Conservation (phyloP, 2,888 invertebrate genomes). For the Drosophila recens region DNA sequence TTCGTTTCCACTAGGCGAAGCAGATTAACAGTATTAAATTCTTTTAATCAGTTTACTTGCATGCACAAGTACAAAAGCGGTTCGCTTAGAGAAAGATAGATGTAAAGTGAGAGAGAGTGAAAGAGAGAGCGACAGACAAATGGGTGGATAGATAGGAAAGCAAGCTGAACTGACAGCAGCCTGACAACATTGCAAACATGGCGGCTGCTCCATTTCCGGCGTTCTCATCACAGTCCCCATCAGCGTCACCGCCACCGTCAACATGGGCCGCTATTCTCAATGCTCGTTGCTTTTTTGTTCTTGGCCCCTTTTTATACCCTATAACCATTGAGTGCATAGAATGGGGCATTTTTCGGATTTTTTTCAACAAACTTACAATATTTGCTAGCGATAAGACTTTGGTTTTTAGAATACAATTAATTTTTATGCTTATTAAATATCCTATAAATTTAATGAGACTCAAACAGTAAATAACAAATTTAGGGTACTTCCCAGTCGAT, state of each 20-base stretch:
- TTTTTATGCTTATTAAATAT: neutral
- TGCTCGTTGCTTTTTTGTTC: constrained; percentile 50
- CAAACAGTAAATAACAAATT: neutral
- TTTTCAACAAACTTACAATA: too few relatives aligned
- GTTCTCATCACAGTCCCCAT: constrained; percentile 30
- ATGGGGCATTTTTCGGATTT: neutral
- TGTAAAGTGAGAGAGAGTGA: neutral
- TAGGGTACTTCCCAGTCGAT: neutral
- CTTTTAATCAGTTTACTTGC: constrained; percentile 80
- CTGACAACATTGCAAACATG: constrained; percentile 66
- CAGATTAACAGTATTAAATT: constrained; percentile 82
- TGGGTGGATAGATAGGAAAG: constrained; percentile 13
- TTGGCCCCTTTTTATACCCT: constrained; percentile 52
- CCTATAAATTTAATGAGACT: neutral
- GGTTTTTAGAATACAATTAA: neutral
- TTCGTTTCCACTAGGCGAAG: constrained; percentile 76
- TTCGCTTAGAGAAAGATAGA: constrained; percentile 31
- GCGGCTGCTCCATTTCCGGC: constrained; percentile 75
- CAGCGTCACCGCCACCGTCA: constrained; percentile 24
- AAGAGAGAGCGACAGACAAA: neutral
- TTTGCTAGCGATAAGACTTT: neutral
- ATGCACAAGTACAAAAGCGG: constrained; percentile 70
- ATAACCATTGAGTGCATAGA: neutral
- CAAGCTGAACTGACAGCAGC: constrained; percentile 46
- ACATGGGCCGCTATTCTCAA: constrained; percentile 43